These are phyloP conservation scores for Tinamus major DNA, from an alignment of 2,797 vertebrate species.

Conservation along the genomic window DNA sequence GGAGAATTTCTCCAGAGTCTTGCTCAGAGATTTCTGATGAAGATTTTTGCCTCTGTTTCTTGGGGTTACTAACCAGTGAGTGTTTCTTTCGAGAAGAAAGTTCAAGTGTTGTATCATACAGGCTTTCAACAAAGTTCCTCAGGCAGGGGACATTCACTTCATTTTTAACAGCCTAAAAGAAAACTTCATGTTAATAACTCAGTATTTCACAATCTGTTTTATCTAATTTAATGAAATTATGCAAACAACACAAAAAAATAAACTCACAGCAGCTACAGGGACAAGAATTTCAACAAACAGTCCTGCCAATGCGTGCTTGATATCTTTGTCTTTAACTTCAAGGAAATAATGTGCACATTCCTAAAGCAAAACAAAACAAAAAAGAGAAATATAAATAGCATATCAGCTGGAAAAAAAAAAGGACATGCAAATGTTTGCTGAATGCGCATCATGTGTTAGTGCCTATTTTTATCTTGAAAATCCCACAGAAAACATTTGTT, in stretches of 20 bases:
- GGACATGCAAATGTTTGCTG: neutral
- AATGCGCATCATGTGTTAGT: neutral
- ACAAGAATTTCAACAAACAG: slow-evolving; percentile 99
- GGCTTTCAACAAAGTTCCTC: slow-evolving; percentile 97
- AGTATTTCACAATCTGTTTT: neutral
- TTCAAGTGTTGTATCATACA: slow-evolving; percentile 96
- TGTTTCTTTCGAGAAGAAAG: slow-evolving; percentile 98
- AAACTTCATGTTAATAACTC: slow-evolving; percentile 35
- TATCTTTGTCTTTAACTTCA: slow-evolving; percentile 99
- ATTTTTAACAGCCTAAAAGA: slow-evolving; percentile 95
- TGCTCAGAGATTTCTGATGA: slow-evolving; percentile 27
- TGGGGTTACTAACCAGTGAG: slow-evolving; percentile 89
- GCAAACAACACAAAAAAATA: slow-evolving; percentile 43
- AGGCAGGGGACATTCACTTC: slow-evolving; percentile 99
- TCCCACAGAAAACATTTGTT: neutral
- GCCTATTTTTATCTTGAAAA: slow-evolving; percentile 19
- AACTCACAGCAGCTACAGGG: slow-evolving; percentile 97
- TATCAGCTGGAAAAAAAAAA: neutral
- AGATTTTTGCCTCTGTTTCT: slow-evolving; percentile 48
- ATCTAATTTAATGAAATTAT: slow-evolving; percentile 11
- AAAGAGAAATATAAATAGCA: neutral
- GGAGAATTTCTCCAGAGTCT: neutral
- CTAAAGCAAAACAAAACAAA: slow-evolving; percentile 75
- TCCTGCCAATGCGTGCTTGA: slow-evolving; percentile 97
- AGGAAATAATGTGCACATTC: slow-evolving; percentile 99